These are phyloP conservation scores for Pipra filicauda DNA, from an alignment of 2,113 vertebrate species.

Conservation along the genomic window DNA sequence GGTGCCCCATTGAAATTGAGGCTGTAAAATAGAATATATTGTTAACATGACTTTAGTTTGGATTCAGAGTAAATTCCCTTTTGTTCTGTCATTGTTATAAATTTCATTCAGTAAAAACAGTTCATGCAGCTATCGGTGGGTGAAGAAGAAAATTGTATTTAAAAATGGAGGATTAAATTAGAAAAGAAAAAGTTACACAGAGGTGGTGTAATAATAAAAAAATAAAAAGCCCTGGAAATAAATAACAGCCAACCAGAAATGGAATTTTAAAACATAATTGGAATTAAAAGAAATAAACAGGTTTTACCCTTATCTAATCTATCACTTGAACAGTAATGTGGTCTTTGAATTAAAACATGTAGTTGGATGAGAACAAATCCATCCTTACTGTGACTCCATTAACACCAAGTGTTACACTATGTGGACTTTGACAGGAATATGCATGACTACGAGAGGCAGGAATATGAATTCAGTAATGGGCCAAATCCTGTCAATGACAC, in stretches of 20 bases:
- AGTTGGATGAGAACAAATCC: conserved; percentile 24
- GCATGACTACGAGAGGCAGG: neutral
- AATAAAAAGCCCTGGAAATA: neutral
- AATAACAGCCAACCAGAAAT: neutral
- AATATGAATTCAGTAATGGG: conserved; percentile 32
- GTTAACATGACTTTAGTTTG: conserved; percentile 3
- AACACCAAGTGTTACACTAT: conserved; percentile 16
- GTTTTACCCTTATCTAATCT: neutral
- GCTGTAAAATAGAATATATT: conserved; percentile 3
- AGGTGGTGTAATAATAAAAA: neutral
- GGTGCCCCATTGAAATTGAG: neutral
- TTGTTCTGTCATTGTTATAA: conserved; percentile 25
- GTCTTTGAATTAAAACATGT: conserved; percentile 45
- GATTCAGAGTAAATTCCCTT: conserved; percentile 22
- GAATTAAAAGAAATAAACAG: conserved; percentile 35
- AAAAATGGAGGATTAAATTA: conserved; percentile 36
- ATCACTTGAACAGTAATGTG: conserved; percentile 6
- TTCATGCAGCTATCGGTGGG: neutral
- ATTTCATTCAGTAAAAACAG: conserved; percentile 46
- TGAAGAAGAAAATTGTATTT: conserved; percentile 31
- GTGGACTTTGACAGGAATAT: conserved; percentile 26
- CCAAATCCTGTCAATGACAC: neutral
- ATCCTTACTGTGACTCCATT: conserved; percentile 17
- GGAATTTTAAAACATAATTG: conserved; percentile 21
- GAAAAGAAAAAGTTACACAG: neutral